These are phyloP conservation scores for Dorcus hopei DNA, from an alignment of 2,888 invertebrate genomes.

Conservation along the genomic window DNA sequence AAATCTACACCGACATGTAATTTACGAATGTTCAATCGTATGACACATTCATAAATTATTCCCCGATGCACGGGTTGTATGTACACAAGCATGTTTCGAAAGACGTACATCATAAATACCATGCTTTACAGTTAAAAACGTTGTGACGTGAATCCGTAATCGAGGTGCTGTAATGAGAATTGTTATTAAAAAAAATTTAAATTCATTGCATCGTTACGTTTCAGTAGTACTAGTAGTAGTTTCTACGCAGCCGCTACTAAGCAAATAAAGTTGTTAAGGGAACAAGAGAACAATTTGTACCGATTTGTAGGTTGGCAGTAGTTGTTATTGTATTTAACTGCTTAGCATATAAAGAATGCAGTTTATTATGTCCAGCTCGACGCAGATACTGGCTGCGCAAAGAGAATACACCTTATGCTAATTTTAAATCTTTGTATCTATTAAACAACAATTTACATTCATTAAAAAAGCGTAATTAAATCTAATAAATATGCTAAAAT, in stretches of 20 bases:
- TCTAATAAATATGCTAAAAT: constrained; percentile 14
- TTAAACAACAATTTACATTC: constrained; percentile 12
- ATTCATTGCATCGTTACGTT: not conserved
- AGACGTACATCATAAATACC: constrained; percentile 9
- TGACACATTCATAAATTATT: no score
- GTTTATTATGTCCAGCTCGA: constrained; percentile 8
- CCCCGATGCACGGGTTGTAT: no score
- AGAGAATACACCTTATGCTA: constrained; percentile 12
- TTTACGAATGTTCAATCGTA: no score
- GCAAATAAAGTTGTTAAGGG: constrained; percentile 23
- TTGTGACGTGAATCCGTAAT: constrained; percentile 10
- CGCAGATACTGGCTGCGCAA: not conserved
- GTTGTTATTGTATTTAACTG: constrained; percentile 24
- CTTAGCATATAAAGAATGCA: constrained; percentile 29
- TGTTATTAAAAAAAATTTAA: constrained; percentile 2
- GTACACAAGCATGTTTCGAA: not conserved
- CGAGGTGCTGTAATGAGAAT: constrained; percentile 10
- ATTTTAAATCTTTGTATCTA: constrained; percentile 9
- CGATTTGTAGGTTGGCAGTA: constrained; percentile 24
- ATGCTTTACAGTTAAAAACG: constrained; percentile 13
- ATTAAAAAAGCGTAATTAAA: constrained; percentile 14
- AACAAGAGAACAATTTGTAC: constrained; percentile 28
- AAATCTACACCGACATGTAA: no score
- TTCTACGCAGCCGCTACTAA: not conserved
- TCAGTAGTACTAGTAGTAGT: not conserved